Evolutionary conservation across 1,140 invertebrate genomes (phyloP).

Genomic region (Drosophila littoralis): DNA sequence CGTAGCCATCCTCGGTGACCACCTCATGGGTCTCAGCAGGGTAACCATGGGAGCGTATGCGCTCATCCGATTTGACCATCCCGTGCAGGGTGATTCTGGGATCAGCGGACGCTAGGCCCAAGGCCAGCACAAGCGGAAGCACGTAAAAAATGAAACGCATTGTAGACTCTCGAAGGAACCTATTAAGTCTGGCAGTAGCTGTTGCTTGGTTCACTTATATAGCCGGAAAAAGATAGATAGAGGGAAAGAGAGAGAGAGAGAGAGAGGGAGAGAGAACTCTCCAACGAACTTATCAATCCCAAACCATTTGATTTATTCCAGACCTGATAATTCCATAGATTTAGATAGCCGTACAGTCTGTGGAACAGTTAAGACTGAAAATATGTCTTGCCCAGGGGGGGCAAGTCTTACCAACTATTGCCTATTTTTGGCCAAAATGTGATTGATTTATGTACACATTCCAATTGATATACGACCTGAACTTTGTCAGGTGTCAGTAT

Average conservation of each 20-base stretch:
- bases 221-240: neutral
- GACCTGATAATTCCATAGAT: constrained; percentile 7
- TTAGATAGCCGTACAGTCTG: constrained; percentile 1
- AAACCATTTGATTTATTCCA: constrained; percentile 22
- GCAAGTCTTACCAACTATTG: neutral
- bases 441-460: constrained; percentile 10
- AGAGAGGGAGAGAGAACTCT: neutral
- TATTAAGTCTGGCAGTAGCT: constrained; percentile 21
- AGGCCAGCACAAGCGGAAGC: constrained; percentile 39
- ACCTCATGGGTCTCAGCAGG: constrained; percentile 59
- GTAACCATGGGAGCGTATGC: constrained; percentile 67
- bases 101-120: constrained; percentile 35
- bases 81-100: constrained; percentile 32
- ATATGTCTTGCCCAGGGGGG: constrained; percentile 2
- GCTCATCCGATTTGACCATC: constrained; percentile 54
- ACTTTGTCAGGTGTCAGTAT: neutral
- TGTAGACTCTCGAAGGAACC: constrained; percentile 14
- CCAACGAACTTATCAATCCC: constrained; percentile 1
- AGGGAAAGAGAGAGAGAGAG: neutral
- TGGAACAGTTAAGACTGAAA: neutral
- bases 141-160: constrained; percentile 43
- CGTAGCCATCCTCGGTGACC: constrained; percentile 62
- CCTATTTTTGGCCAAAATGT: neutral
- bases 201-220: constrained; percentile 21
- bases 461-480: neutral